Base-by-base conservation (phyloP, 2,113 vertebrate species). In the Arizona elegans region DNA sequence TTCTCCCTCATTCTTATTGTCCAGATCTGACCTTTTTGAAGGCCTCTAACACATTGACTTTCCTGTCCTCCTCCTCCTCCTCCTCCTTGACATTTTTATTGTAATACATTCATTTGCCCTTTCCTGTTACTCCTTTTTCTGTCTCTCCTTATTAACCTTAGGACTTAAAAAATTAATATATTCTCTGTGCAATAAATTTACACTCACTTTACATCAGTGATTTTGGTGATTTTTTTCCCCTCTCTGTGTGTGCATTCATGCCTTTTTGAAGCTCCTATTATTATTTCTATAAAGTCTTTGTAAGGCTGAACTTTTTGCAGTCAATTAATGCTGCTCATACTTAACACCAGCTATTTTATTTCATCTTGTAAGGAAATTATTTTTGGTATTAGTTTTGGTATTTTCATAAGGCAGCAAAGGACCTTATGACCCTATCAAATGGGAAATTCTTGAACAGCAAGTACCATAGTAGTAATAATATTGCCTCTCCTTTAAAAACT, bases 51-150 rank as follows among this genome's bases (percentile, higher is more conserved):
- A 86, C 58, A 90, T 65, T 55, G 87, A 87, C 59, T 59, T 81
- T 92, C 19, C 23, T 62, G 33, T 81, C 8, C 75, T 43, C 75
- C 17, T 81, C 58, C 24, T 65, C 38, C 38, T 43, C 59, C 62
- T 59, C 50, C 38, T 88, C 91, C 75, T 75, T n/a, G 93, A 86
- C 94, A 93, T 92, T 91, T 58, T 89, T 33, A 94, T 58, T 33
- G 91, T 58, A 94, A 94, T 95, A 86, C 15, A 93, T 54, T 26
- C 91, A 62, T 58, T 93, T 47, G 87, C 88, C 86, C 56, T 92
- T 92, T 38, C 21, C 58, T 87, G 87, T 0, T 93, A 55, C 93
- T 89, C 91, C 59, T 91, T 91, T 50, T 93, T 43, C 54, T 92
- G 24, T 58, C 26, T 70, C 52, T 89, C 70, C 47, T 47, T 93